Percentiles rank a stretch among this genome's conserved stretches.
Conservation (phyloP, 2,797 vertebrate genomes). For the Melanotaenia pygmaea region DNA sequence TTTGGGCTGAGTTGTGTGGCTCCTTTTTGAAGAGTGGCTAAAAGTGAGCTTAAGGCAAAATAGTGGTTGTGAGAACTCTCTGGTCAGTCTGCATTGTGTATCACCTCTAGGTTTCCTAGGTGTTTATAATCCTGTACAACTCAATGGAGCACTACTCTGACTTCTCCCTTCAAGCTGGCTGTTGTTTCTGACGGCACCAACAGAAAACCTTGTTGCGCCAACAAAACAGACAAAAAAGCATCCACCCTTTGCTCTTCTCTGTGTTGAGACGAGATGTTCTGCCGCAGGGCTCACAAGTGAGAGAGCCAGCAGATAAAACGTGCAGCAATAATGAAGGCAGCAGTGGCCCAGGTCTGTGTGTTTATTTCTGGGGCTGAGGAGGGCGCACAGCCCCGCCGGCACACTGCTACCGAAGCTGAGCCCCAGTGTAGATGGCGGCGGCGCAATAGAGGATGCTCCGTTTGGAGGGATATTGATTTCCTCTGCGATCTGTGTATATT, state of each 20-base stretch:
- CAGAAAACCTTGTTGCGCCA: slow-evolving; percentile 71
- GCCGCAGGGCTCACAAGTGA: slow-evolving; percentile 77
- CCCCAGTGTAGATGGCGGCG: slow-evolving; percentile 80
- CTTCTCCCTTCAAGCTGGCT: slow-evolving; percentile 79
- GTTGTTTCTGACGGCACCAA: slow-evolving; percentile 77
- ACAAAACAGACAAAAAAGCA: slow-evolving; percentile 82
- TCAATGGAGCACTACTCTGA: slow-evolving; percentile 57
- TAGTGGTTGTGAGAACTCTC: slow-evolving; percentile 64
- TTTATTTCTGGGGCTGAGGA: slow-evolving; percentile 86
- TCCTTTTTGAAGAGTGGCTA: slow-evolving; percentile 57
- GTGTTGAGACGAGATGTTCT: slow-evolving; percentile 74
- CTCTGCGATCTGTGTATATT: slow-evolving; percentile 85
- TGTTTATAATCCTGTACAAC: slow-evolving; percentile 66
- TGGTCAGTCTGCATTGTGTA: slow-evolving; percentile 64
- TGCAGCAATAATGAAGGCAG: slow-evolving; percentile 86
- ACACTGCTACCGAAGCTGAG: slow-evolving; percentile 79
- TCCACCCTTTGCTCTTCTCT: slow-evolving; percentile 82
- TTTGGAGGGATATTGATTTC: slow-evolving; percentile 85
- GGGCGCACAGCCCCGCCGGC: slow-evolving; percentile 82
- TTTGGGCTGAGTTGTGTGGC: slow-evolving; percentile 48
- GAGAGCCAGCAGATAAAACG: slow-evolving; percentile 82
- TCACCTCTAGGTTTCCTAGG: slow-evolving; percentile 79
- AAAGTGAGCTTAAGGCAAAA: slow-evolving; percentile 68
- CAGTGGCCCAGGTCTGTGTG: slow-evolving; percentile 82
- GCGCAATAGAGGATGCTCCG: slow-evolving; percentile 79